Conservation (phyloP, 2,113 vertebrate species). For the Ochotona curzoniae region DNA sequence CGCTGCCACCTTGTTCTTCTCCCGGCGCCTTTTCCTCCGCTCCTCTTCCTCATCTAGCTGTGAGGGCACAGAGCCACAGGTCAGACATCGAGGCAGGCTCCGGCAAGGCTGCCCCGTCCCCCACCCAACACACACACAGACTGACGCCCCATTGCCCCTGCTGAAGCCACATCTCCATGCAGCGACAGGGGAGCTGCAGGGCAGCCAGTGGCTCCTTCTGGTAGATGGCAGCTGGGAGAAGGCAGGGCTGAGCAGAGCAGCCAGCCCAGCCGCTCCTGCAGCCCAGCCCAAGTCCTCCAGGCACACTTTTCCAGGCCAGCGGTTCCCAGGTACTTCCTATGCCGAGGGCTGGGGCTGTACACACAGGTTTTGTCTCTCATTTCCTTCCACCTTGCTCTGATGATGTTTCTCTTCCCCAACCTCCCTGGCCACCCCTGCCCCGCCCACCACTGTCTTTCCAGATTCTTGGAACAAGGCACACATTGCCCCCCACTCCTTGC, state of each 20-base stretch:
- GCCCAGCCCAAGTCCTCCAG: constrained; percentile 9
- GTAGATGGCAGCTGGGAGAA: rapidly evolving
- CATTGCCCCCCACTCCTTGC: too few relatives aligned
- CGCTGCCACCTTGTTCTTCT: constrained; percentile 99
- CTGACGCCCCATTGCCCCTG: background rate
- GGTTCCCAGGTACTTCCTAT: constrained; percentile 60
- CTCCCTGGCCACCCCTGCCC: too few relatives aligned
- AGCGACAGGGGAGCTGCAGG: too few relatives aligned
- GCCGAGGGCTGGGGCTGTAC: background rate
- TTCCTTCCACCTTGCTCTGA: background rate
- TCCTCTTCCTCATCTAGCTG: constrained; percentile 96
- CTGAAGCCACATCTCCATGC: background rate
- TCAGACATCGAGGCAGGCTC: background rate
- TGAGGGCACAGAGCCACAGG: constrained; percentile 56
- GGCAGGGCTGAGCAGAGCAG: background rate
- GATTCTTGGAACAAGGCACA: background rate
- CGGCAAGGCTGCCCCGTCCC: background rate
- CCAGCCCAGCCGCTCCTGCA: too few relatives aligned
- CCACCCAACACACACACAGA: background rate
- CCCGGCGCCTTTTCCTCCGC: constrained; percentile 94
- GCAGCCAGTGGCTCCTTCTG: too few relatives aligned
- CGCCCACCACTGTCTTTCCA: background rate
- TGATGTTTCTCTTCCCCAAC: background rate
- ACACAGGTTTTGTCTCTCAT: background rate
- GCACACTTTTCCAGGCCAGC: constrained; percentile 50